These are phyloP conservation scores for Ptyas mucosa DNA, from an alignment of 2,113 vertebrate species.

Conservation along the genomic window DNA sequence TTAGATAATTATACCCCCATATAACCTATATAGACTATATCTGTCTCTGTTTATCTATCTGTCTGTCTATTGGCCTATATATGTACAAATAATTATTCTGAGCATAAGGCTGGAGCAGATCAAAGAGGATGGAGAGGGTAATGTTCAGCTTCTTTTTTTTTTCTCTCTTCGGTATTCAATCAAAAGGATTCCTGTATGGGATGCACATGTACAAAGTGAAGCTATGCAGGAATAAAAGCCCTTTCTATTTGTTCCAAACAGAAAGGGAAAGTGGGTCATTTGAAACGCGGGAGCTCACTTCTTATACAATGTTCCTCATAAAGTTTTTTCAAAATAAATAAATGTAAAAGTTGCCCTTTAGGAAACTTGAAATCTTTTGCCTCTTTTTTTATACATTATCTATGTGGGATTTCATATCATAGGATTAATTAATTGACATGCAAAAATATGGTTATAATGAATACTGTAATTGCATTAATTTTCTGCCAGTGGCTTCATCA, in stretches of 20 bases:
- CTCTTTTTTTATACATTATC: neutral
- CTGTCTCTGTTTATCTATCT: neutral
- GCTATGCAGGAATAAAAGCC: neutral
- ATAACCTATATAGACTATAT: neutral
- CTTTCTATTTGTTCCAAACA: neutral
- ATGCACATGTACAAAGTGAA: neutral
- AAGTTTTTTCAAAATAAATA: neutral
- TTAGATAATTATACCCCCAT: neutral
- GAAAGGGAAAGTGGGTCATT: neutral
- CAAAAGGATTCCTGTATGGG: neutral
- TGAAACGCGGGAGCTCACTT: neutral
- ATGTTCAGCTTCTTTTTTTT: neutral
- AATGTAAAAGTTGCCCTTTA: neutral
- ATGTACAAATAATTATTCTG: neutral
- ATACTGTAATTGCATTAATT: neutral
- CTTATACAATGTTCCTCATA: neutral
- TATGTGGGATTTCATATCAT: neutral
- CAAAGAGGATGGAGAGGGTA: neutral
- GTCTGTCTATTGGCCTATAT: neutral
- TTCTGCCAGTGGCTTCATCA: neutral
- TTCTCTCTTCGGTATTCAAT: neutral
- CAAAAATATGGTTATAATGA: neutral
- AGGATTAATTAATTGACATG: neutral
- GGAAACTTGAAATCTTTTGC: neutral
- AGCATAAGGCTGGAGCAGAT: neutral